These are phyloP conservation scores for Euwallacea fornicatus DNA, from an alignment of 1,140 invertebrate genomes.

Conservation along the genomic window DNA sequence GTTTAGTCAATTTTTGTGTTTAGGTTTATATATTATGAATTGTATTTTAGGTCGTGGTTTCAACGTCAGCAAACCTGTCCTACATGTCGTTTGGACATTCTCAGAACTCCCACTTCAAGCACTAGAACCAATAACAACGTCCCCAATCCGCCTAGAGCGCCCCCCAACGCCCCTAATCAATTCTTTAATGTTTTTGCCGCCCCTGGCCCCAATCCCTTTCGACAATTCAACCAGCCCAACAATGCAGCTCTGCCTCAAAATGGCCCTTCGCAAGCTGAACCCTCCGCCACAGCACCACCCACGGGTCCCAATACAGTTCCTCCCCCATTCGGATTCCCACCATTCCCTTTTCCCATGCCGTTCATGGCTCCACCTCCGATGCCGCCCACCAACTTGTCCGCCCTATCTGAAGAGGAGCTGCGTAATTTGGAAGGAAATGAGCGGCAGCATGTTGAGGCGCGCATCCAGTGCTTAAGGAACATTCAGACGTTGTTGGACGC, in stretches of 20 bases:
- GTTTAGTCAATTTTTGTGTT: background rate
- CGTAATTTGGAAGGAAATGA: conserved; percentile 84
- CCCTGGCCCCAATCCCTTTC: conserved; percentile 47
- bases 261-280: background rate
- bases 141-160: conserved; percentile 28
- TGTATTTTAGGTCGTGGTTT: conserved; percentile 82
- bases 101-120: conserved; percentile 64
- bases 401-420: conserved; percentile 82
- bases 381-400: conserved; percentile 73
- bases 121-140: conserved; percentile 43
- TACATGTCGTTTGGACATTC: conserved; percentile 95
- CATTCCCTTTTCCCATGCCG: conserved; percentile 60
- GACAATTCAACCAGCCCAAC: conserved; percentile 40
- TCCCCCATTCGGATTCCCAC: conserved; percentile 49
- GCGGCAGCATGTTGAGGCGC: conserved; percentile 83
- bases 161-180: conserved; percentile 39
- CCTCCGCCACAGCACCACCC: background rate
- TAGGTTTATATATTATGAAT: background rate
- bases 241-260: background rate
- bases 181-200: conserved; percentile 43
- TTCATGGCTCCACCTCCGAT: conserved; percentile 70
- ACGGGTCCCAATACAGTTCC: conserved; percentile 15
- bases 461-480: conserved; percentile 81
- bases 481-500: conserved; percentile 83
- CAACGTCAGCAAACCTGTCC: conserved; percentile 99